phyloP scores from a whole-genome alignment of 2,888 invertebrate genomes.

The Heliconius charithonia region DNA sequence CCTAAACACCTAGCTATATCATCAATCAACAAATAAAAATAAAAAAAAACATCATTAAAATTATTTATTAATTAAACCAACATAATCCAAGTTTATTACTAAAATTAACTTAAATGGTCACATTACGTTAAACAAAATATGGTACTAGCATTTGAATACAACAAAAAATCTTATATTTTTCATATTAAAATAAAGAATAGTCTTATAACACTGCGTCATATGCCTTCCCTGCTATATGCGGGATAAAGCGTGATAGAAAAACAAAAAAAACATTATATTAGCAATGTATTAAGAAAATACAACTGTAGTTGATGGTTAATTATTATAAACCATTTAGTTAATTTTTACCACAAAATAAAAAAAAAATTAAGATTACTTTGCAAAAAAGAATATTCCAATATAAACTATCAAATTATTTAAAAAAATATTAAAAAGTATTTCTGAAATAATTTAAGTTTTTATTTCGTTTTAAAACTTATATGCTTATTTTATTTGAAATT shows the following conservation, averaged over 20 bases:
- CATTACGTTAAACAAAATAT: background rate
- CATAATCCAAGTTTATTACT: background rate
- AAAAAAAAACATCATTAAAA: background rate
- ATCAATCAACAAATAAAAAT: background rate
- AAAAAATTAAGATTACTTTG: too few relatives aligned
- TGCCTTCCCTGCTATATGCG: background rate
- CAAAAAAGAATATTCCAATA: too few relatives aligned
- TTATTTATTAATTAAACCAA: conserved; percentile 9
- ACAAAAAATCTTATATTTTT: background rate
- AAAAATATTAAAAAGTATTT: too few relatives aligned
- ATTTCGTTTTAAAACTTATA: too few relatives aligned
- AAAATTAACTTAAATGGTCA: background rate
- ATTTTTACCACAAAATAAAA: too few relatives aligned
- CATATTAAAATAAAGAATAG: background rate
- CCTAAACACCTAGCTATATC: background rate
- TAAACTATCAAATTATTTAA: too few relatives aligned
- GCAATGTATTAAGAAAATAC: too few relatives aligned
- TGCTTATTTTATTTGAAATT: too few relatives aligned
- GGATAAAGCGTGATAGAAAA: background rate
- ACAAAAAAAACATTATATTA: background rate
- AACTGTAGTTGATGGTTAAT: too few relatives aligned
- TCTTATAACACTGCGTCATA: background rate
- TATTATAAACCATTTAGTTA: too few relatives aligned
- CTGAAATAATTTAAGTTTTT: too few relatives aligned
- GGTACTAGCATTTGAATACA: background rate